Percentiles rank a stretch among this genome's conserved stretches.
These are phyloP conservation scores for Meloidogyne chitwoodi DNA, from an alignment of 1,140 invertebrate genomes.

Conservation along the genomic window DNA sequence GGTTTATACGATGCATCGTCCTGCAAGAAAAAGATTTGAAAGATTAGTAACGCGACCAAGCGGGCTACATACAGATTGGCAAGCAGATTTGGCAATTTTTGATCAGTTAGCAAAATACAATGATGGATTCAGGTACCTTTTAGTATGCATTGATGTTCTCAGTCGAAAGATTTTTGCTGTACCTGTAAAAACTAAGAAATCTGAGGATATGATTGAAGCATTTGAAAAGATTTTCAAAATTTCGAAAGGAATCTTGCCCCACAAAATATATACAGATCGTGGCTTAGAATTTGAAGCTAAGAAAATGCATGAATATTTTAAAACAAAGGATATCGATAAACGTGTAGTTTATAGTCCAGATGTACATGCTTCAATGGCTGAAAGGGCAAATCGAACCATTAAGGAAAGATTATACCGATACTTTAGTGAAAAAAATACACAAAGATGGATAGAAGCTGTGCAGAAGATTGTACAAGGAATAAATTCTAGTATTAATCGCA, in stretches of 20 bases:
- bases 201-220: slow-evolving; percentile 14
- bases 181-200: slow-evolving; percentile 23
- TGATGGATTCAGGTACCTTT: slow-evolving; percentile 20
- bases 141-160: slow-evolving; percentile 28
- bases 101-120: not conserved
- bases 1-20: slow-evolving; percentile 25
- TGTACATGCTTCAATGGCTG: slow-evolving; percentile 33
- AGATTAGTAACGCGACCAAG: slow-evolving; percentile 6
- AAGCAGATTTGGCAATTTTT: slow-evolving; percentile 32
- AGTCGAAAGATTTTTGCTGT: slow-evolving; percentile 29
- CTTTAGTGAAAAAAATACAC: slow-evolving; percentile 30
- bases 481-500: slow-evolving; percentile 23
- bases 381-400: slow-evolving; percentile 31
- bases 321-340: slow-evolving; percentile 12
- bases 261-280: slow-evolving; percentile 29
- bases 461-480: slow-evolving; percentile 35
- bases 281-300: slow-evolving; percentile 23
- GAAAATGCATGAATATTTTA: slow-evolving; percentile 28
- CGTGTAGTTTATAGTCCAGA: not conserved
- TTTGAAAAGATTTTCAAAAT: slow-evolving; percentile 20
- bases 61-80: slow-evolving; percentile 34
- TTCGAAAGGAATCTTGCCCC: not conserved
- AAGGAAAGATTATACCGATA: slow-evolving; percentile 32
- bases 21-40: not conserved
- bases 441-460: slow-evolving; percentile 27